Conservation (phyloP, 2,888 invertebrate species). For the Halictus quadricinctus region DNA sequence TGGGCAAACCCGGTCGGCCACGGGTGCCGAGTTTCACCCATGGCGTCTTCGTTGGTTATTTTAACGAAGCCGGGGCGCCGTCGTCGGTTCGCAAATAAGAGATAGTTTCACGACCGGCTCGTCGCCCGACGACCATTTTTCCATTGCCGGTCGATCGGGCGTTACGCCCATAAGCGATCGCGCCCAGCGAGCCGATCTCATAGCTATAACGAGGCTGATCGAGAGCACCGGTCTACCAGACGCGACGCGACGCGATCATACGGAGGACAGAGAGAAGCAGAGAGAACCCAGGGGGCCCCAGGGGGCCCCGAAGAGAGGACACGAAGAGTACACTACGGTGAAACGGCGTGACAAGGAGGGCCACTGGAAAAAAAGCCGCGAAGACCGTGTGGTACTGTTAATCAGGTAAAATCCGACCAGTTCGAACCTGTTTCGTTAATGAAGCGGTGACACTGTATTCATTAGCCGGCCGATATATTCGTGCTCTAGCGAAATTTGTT, state of each 20-base stretch:
- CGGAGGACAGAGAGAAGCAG: constrained; percentile 5
- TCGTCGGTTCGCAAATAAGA: constrained; percentile 62
- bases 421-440: constrained; percentile 63
- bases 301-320: constrained; percentile 18
- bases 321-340: constrained; percentile 2
- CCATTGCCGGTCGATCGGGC: constrained; percentile 59
- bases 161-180: constrained; percentile 65
- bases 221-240: constrained; percentile 37
- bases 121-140: constrained; percentile 62
- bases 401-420: constrained; percentile 53
- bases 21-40: constrained; percentile 64
- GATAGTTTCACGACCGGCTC: constrained; percentile 71
- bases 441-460: constrained; percentile 57
- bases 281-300: not conserved
- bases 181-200: constrained; percentile 51
- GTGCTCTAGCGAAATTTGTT: constrained; percentile 40
- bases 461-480: constrained; percentile 30
- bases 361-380: constrained; percentile 3
- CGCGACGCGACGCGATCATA: not conserved
- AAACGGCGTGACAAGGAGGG: not conserved
- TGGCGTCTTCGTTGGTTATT: constrained; percentile 55
- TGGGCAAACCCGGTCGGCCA: constrained; percentile 32
- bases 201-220: constrained; percentile 66
- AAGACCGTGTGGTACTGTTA: constrained; percentile 49
- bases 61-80: constrained; percentile 60